phyloP scores from a whole-genome alignment of 2,113 vertebrate species.

The Clarias gariepinus region DNA sequence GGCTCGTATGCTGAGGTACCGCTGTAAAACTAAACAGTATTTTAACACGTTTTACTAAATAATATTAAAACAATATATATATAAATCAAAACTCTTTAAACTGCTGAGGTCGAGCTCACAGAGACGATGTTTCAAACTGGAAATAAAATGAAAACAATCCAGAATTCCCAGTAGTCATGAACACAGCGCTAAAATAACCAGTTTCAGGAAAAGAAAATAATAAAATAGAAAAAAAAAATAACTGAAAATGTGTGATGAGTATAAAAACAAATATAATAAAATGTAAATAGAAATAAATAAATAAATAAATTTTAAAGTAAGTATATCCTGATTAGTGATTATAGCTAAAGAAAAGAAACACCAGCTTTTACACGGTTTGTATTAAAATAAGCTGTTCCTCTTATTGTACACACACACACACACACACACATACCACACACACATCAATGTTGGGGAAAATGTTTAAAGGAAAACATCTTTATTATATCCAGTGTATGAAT shows the following conservation, averaged over 20 bases:
- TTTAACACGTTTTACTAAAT: no score
- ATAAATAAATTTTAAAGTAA: neutral
- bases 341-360: constrained; percentile 58
- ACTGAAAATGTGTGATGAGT: neutral
- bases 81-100: neutral
- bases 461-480: constrained; percentile 55
- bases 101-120: neutral
- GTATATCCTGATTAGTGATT: neutral
- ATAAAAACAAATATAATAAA: neutral
- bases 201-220: neutral
- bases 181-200: neutral
- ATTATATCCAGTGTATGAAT: constrained; percentile 75
- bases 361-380: constrained; percentile 72
- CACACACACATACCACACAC: constrained; percentile 10
- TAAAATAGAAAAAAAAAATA: no score
- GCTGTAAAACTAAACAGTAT: no score
- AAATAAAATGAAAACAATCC: neutral
- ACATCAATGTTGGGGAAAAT: constrained; percentile 59
- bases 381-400: constrained; percentile 69
- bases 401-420: constrained; percentile 16
- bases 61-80: no score
- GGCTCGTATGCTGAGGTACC: no score
- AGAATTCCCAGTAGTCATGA: neutral
- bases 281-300: neutral
- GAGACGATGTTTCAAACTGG: no score